Conservation (phyloP, 2,888 invertebrate genomes). For the Linnaemya tessellans region DNA sequence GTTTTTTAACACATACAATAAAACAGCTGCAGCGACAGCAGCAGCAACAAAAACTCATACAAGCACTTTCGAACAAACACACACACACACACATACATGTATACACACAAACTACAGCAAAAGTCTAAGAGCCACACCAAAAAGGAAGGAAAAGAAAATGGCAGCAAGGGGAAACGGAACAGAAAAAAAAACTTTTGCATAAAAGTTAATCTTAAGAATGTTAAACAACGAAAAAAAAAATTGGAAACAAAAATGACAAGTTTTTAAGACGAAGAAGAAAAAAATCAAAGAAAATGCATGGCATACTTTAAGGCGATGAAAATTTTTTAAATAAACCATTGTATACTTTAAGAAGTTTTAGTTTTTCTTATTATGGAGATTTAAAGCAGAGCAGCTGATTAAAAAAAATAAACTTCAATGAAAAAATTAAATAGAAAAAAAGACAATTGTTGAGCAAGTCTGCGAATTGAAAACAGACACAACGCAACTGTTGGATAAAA, state of each 20-base stretch:
- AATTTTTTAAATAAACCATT: slow-evolving; percentile 52
- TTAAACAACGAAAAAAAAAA: slow-evolving; percentile 56
- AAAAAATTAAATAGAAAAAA: background rate
- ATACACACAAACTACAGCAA: background rate
- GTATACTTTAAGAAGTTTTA: slow-evolving; percentile 56
- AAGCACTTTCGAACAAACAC: slow-evolving; percentile 1
- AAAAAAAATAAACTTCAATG: background rate
- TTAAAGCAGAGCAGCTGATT: background rate
- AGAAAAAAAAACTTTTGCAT: slow-evolving; percentile 47
- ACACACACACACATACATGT: background rate
- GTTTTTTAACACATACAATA: slow-evolving; percentile 53
- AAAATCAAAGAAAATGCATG: slow-evolving; percentile 35
- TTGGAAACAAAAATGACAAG: slow-evolving; percentile 55
- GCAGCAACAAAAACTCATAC: background rate
- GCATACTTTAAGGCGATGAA: slow-evolving; percentile 63
- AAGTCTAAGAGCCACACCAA: slow-evolving; percentile 17
- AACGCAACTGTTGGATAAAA: slow-evolving; percentile 20
- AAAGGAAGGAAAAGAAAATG: slow-evolving; percentile 18
- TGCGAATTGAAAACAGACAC: slow-evolving; percentile 6
- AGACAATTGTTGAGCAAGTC: slow-evolving; percentile 15
- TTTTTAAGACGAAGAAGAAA: slow-evolving; percentile 15
- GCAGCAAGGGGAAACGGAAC: background rate
- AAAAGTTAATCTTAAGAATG: slow-evolving; percentile 68
- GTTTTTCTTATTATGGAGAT: slow-evolving; percentile 38
- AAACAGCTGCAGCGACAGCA: background rate